Evolutionary conservation across 2,797 vertebrate genomes (phyloP), one percentile per base, ranked within the genome.

Genomic region (Premnoplex brunnescens): DNA sequence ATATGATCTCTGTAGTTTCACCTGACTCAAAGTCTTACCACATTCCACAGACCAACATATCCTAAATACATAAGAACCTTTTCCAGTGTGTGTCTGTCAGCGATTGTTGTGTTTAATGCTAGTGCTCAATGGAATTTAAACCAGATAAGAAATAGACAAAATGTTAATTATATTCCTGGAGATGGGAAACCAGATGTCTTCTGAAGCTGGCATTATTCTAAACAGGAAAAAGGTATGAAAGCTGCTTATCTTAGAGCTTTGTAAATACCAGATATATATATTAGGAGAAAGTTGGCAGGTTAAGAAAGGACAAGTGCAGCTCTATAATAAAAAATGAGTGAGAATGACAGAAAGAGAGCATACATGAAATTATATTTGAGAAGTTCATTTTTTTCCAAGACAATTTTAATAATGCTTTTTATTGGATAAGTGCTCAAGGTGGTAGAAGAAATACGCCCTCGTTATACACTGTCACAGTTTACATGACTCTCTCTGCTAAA

Each of bases 101-200:
- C 58, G 20, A 62, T 28, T n/a, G 27, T 13, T 67, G 8, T 69
- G 37, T 77, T 89, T 89, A 75, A 72, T 58, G 32, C 10, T 77
- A 54, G 32, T 1, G 3, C 63, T 92, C 34, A 88, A 39, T 60
- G 60, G n/a, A 92, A 77, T 24, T 85, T 68, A 80, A n/a, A 81
- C 12, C 37, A 85, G 30, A 68, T 7, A 95, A 36, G 43, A 96
- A 94, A 75, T 78, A 89, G 91, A 74, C 26, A 71, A 92, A 91
- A 83, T 80, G n/a, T 74, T 89, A 83, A 92, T 49, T 87, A 56
- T 95, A 67, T 80, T 85, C 63, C 14, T 87, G 78, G 27, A 88
- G 41, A 91, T 74, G n/a, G 84, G 69, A 92, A 93, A 80, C 10
- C 18, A 89, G 75, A 87, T 77, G 67, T 85, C 52, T 74, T 85